A percentile compares a stretch with the other conserved stretches of the same genome.
Conservation (phyloP, 2,888 invertebrate species). For the Hemithea aestivaria region DNA sequence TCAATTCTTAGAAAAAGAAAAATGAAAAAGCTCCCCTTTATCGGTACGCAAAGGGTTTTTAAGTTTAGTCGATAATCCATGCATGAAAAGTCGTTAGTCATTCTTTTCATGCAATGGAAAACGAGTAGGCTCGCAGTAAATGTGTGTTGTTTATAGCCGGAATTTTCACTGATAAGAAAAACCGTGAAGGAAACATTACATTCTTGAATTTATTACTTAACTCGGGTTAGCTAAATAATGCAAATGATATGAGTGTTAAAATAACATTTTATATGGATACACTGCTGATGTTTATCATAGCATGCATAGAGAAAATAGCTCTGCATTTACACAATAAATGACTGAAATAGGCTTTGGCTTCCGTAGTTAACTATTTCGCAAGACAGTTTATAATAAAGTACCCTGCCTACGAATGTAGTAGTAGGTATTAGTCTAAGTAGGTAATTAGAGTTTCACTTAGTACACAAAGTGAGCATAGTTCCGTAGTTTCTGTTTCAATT, state of each 20-base stretch:
- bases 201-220: slow-evolving; percentile 24
- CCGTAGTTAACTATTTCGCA: slow-evolving; percentile 3
- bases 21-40: slow-evolving; percentile 55
- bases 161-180: slow-evolving; percentile 21
- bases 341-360: slow-evolving; percentile 20
- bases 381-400: too few relatives aligned
- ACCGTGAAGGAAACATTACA: slow-evolving; percentile 26
- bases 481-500: background rate
- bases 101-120: slow-evolving; percentile 25
- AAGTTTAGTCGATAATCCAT: slow-evolving; percentile 69
- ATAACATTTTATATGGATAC: slow-evolving; percentile 17
- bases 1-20: slow-evolving; percentile 43
- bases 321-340: slow-evolving; percentile 1
- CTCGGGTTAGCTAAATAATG: slow-evolving; percentile 25
- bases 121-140: slow-evolving; percentile 18
- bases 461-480: background rate
- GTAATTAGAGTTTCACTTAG: too few relatives aligned
- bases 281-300: too few relatives aligned
- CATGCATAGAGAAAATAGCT: too few relatives aligned
- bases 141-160: slow-evolving; percentile 27
- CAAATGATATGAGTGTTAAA: slow-evolving; percentile 24
- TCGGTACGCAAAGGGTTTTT: slow-evolving; percentile 54
- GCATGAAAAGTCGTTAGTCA: slow-evolving; percentile 38
- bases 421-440: slow-evolving; percentile 17
- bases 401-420: too few relatives aligned